Evolutionary conservation across 2,888 invertebrate genomes (phyloP).

Genomic region (Drosophila atripex): DNA sequence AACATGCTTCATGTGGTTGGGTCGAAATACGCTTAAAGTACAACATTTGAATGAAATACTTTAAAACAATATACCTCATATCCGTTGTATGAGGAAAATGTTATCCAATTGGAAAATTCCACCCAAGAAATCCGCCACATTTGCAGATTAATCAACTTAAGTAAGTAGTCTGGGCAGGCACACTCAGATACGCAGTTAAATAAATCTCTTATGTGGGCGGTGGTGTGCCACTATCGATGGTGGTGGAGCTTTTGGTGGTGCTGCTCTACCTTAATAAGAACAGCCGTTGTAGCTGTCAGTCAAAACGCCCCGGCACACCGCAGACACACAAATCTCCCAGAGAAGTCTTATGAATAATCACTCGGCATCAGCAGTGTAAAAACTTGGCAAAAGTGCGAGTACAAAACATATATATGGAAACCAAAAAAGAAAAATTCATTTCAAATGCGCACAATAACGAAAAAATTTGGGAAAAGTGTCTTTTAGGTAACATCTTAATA

Average conservation of each 20-base stretch:
- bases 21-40: neutral
- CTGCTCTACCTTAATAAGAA: constrained; percentile 50
- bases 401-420: constrained; percentile 45
- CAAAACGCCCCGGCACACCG: constrained; percentile 53
- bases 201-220: constrained; percentile 37
- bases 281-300: constrained; percentile 62
- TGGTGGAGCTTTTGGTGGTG: constrained; percentile 17
- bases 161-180: constrained; percentile 24
- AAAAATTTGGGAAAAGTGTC: constrained; percentile 38
- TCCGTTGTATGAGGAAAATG: constrained; percentile 5
- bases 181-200: constrained; percentile 32
- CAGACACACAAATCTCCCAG: constrained; percentile 28
- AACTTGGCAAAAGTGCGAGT: constrained; percentile 45
- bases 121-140: constrained; percentile 26
- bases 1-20: neutral
- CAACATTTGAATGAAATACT: neutral
- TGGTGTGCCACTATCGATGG: constrained; percentile 39
- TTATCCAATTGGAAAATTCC: constrained; percentile 16
- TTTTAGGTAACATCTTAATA: constrained; percentile 38
- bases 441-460: constrained; percentile 52
- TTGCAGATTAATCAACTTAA: constrained; percentile 33
- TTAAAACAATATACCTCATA: neutral
- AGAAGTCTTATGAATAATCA: constrained; percentile 62
- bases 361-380: constrained; percentile 47
- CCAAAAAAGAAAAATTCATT: constrained; percentile 48